Evolutionary conservation across 2,797 vertebrate species (phyloP), one percentile per base, ranked within the genome.

Genomic region (Petrocephalus schoutedeni): DNA sequence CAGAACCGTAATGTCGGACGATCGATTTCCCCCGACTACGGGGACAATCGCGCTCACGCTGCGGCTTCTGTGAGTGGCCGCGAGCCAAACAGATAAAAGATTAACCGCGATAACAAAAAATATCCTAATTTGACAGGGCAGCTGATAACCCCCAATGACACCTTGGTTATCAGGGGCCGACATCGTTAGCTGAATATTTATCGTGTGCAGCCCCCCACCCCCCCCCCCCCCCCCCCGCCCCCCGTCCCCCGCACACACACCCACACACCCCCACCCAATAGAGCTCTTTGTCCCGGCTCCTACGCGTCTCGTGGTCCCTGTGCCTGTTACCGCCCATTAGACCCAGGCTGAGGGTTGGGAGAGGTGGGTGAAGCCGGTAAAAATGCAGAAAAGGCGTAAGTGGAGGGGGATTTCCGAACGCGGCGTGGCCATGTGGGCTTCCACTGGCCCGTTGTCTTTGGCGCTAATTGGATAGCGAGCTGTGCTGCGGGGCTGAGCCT

Each of bases 131-230:
- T 95, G 94, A 93, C 94, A 94, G 92, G 89, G 91, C 92, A 86
- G 93, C 56, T 54, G 95, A 96, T 96, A 96, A 96, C 95, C 96
- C 95, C 93, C 92, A 93, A 93, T 95, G 94, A 94, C 94, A 94
- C 90, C n/a, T 91, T 90, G 93, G 90, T 94, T 96, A 96, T 96
- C 95, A 92, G 82, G 91, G 93, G 91, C 94, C 95, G 94, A 94
- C 95, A 96, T 96, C 95, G 91, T 91, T 92, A 92, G 92, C 93
- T 95, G 94, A 95, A 96, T 96, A 96, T 96, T 96, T 96, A 96
- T 96, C 95, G 90, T 94, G 92, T 90, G 94, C 91, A 93, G 89
- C 95, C 95, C 94, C 92, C 94, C 92, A 45, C 77, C 74, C 19
- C 74, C 41, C 77, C 19, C 41, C 58, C 14, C 58, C 58, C 77